Conservation (phyloP, 2,797 vertebrate species). For the Sebastes alutus region DNA sequence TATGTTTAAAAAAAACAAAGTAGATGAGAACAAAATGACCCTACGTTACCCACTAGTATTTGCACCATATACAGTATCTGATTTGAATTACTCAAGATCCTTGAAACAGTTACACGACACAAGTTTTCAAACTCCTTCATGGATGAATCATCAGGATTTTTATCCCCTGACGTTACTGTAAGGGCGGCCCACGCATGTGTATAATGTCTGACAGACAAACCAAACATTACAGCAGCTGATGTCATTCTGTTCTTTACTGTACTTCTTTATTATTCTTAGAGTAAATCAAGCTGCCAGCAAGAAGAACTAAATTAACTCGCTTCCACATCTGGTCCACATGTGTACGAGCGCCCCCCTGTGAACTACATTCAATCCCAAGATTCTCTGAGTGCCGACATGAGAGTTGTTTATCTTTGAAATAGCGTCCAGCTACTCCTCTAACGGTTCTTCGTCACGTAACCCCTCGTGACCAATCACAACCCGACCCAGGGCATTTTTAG, state of each 20-base stretch:
- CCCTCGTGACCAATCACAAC: slow-evolving; percentile 69
- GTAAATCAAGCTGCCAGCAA: slow-evolving; percentile 14
- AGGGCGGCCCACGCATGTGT: slow-evolving; percentile 1
- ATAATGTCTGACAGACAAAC: slow-evolving; percentile 17
- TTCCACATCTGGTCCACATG: slow-evolving; percentile 69
- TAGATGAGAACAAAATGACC: slow-evolving; percentile 8
- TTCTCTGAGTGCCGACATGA: neutral
- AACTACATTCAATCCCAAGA: slow-evolving; percentile 36
- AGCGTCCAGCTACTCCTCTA: slow-evolving; percentile 48
- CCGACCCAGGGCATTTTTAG: slow-evolving; percentile 61
- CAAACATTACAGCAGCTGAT: slow-evolving; percentile 5
- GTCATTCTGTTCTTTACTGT: slow-evolving; percentile 20
- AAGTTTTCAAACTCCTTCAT: slow-evolving; percentile 29
- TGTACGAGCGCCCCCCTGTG: slow-evolving; percentile 36
- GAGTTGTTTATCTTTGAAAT: slow-evolving; percentile 82
- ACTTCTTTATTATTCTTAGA: slow-evolving; percentile 16
- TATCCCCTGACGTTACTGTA: slow-evolving; percentile 19
- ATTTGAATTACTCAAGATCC: slow-evolving; percentile 22
- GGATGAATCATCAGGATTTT: slow-evolving; percentile 58
- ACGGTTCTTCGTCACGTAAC: slow-evolving; percentile 45
- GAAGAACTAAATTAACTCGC: slow-evolving; percentile 10
- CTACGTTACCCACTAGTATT: neutral
- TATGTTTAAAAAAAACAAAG: slow-evolving; percentile 35
- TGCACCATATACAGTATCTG: neutral
- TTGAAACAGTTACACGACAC: neutral